Percentiles rank a stretch among this genome's conserved stretches.
Conservation (phyloP, 2,888 invertebrate genomes). For the Apocheima hispidaria region DNA sequence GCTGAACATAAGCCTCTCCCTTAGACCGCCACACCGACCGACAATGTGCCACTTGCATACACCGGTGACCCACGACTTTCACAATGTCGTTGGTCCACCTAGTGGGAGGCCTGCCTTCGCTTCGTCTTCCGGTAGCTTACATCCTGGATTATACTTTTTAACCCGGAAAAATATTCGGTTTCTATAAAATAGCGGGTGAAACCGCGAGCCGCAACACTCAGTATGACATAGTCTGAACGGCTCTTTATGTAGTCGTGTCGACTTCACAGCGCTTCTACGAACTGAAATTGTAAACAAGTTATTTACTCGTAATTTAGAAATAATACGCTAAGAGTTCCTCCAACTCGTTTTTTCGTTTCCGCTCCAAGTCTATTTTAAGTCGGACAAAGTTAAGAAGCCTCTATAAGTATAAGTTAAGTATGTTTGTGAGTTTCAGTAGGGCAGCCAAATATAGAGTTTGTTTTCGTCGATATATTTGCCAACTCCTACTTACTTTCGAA, state of each 20-base stretch:
- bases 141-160: too few species aligned
- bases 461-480: constrained; percentile 37
- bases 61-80: too few species aligned
- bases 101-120: too few species aligned
- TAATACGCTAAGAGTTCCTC: constrained; percentile 39
- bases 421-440: constrained; percentile 22
- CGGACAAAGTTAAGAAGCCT: constrained; percentile 18
- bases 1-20: too few species aligned
- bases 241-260: constrained; percentile 48
- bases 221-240: background rate
- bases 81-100: too few species aligned
- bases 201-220: background rate
- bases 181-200: too few species aligned
- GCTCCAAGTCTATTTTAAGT: constrained; percentile 18
- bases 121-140: too few species aligned
- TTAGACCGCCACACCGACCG: too few species aligned
- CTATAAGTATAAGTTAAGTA: constrained; percentile 7
- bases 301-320: constrained; percentile 40
- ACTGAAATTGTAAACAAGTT: constrained; percentile 68
- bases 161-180: too few species aligned
- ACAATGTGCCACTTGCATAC: too few species aligned
- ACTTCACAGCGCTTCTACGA: constrained; percentile 69
- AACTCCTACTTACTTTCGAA: constrained; percentile 38
- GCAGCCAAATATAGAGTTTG: constrained; percentile 30
- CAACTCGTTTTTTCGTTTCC: constrained; percentile 31